Conservation (phyloP, 2,888 invertebrate genomes). For the Pyrrhosoma nymphula region DNA sequence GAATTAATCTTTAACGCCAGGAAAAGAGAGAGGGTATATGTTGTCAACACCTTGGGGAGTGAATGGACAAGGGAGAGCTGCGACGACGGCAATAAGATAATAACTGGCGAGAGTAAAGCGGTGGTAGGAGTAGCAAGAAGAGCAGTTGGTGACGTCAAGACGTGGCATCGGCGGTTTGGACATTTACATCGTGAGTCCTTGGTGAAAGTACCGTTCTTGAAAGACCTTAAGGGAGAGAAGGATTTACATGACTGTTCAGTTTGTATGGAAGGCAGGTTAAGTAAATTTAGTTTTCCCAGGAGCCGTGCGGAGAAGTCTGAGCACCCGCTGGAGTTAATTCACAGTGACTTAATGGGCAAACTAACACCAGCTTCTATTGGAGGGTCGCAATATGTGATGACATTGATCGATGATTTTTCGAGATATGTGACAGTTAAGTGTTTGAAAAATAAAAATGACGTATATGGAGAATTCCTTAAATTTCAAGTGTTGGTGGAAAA, state of each 20-base stretch:
- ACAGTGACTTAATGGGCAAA: no score
- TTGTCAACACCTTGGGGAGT: background rate
- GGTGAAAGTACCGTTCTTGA: background rate
- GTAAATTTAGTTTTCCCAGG: no score
- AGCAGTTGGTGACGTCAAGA: no score
- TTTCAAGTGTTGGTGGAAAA: background rate
- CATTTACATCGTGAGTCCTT: background rate
- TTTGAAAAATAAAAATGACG: slow-evolving; percentile 43
- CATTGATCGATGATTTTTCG: no score
- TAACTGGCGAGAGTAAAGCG: background rate
- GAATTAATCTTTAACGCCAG: no score
- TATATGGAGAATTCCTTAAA: background rate
- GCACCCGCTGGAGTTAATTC: no score
- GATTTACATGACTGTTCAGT: slow-evolving; percentile 1
- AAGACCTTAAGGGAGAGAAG: background rate
- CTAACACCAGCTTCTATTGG: no score
- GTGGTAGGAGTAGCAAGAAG: background rate
- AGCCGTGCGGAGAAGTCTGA: no score
- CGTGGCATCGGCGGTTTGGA: no score
- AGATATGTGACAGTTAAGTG: no score
- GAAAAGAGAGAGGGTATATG: background rate
- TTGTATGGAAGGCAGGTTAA: no score
- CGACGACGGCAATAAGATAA: background rate
- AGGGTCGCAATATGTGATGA: no score
- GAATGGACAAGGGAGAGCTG: background rate